phyloP scores from a whole-genome alignment of 1,140 invertebrate genomes.

The Zaprionus davidi region DNA sequence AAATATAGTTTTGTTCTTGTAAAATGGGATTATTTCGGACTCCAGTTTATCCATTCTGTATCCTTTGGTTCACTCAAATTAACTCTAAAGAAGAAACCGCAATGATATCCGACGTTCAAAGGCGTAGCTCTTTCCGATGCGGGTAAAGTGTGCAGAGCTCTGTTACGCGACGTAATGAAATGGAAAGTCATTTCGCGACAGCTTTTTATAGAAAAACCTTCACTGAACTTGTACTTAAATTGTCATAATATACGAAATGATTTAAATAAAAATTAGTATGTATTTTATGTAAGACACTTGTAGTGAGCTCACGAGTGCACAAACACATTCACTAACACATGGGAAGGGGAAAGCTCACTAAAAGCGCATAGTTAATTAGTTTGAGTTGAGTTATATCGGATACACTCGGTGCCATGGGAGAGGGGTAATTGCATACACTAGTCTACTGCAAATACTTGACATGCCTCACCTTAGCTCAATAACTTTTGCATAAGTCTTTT shows the following conservation, averaged over 20 bases:
- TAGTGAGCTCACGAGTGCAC: conserved; percentile 13
- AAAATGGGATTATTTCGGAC: conserved; percentile 85
- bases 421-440: background rate
- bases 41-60: conserved; percentile 21
- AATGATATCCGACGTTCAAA: too few relatives aligned
- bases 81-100: too few relatives aligned
- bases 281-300: too few relatives aligned
- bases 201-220: too few relatives aligned
- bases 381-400: conserved; percentile 39
- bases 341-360: conserved; percentile 21
- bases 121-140: too few relatives aligned
- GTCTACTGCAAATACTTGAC: conserved; percentile 47
- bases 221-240: too few relatives aligned
- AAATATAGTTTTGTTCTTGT: conserved; percentile 86
- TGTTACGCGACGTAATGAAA: too few relatives aligned
- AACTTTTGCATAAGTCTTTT: conserved; percentile 31
- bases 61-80: background rate
- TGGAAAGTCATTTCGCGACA: too few relatives aligned
- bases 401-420: conserved; percentile 14
- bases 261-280: too few relatives aligned
- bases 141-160: too few relatives aligned
- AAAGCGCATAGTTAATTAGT: conserved; percentile 72
- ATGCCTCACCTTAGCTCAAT: conserved; percentile 49
- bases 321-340: background rate
- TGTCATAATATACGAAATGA: too few relatives aligned